Percentiles rank a stretch among this genome's conserved stretches.
Conservation (phyloP, 2,113 vertebrate genomes). For the Callorhinus ursinus region DNA sequence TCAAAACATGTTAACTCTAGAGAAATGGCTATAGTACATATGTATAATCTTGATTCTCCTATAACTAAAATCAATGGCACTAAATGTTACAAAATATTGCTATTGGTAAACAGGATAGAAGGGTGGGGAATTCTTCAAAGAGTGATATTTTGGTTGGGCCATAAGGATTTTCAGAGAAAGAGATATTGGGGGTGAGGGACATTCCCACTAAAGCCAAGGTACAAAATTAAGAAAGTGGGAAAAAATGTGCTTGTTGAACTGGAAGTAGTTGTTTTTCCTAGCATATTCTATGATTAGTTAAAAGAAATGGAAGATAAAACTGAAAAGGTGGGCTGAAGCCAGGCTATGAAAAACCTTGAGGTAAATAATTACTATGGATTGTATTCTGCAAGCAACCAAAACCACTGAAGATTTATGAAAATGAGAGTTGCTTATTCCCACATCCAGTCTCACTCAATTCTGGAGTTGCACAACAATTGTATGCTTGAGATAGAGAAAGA, state of each 20-base stretch:
- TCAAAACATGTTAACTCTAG: neutral
- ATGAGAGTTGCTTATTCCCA: neutral
- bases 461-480: neutral
- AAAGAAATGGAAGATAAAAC: neutral
- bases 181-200: neutral
- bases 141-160: neutral
- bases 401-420: neutral
- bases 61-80: neutral
- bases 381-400: neutral
- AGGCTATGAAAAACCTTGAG: neutral
- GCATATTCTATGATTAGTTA: neutral
- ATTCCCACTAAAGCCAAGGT: neutral
- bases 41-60: neutral
- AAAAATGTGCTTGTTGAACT: neutral
- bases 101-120: neutral
- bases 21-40: neutral
- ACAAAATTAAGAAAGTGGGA: neutral
- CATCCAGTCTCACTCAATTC: neutral
- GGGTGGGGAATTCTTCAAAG: neutral
- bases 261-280: neutral
- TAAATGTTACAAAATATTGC: neutral
- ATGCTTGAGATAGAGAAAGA: neutral
- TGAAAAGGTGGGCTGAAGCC: neutral
- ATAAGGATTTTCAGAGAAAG: conserved; percentile 17
- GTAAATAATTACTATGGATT: conserved; percentile 2